phyloP scores from a whole-genome alignment of 2,888 invertebrate genomes.

The Eupithecia abbreviata region DNA sequence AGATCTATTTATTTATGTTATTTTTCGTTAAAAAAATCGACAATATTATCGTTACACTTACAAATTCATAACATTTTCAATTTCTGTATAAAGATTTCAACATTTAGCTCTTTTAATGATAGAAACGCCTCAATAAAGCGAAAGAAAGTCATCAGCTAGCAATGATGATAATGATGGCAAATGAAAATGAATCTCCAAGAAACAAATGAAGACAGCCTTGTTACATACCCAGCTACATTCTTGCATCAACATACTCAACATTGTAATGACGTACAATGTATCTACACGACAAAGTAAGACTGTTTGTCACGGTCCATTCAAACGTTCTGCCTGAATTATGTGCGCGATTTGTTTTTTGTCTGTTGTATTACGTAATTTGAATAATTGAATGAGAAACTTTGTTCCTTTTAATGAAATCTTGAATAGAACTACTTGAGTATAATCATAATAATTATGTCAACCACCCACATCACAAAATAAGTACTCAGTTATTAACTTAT shows the following conservation, averaged over 20 bases:
- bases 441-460: conserved; percentile 7
- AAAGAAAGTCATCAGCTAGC: too few species aligned
- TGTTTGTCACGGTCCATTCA: conserved; percentile 40
- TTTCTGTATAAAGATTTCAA: too few species aligned
- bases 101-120: too few species aligned
- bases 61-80: too few species aligned
- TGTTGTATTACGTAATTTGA: conserved; percentile 41
- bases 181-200: neutral
- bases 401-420: conserved; percentile 7
- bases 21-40: too few species aligned
- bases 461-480: conserved; percentile 2
- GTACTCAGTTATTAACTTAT: neutral
- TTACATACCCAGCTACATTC: conserved; percentile 2
- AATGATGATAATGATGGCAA: neutral
- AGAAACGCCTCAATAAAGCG: too few species aligned
- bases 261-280: conserved; percentile 16
- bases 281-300: conserved; percentile 12
- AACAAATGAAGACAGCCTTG: neutral
- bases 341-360: conserved; percentile 39
- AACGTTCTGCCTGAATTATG: conserved; percentile 34
- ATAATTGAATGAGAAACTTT: conserved; percentile 42
- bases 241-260: conserved; percentile 12
- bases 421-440: neutral
- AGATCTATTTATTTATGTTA: too few species aligned
- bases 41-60: too few species aligned